Conservation (phyloP, 2,888 invertebrate genomes). For the Meiosimyza platycephala region DNA sequence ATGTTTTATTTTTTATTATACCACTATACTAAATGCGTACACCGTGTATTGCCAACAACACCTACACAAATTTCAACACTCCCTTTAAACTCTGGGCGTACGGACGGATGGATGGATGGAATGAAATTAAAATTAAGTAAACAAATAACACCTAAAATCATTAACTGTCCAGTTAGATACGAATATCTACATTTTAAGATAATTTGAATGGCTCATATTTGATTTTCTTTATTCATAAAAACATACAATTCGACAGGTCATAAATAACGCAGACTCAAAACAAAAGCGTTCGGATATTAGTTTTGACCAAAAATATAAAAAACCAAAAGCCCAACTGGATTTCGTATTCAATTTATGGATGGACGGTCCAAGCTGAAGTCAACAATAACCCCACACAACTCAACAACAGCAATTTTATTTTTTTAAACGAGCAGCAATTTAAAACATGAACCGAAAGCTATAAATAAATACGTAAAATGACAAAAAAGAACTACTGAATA, state of each 20-base stretch:
- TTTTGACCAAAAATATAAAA: no score
- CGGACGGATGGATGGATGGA: no score
- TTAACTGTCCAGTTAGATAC: not conserved
- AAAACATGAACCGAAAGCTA: conserved; percentile 26
- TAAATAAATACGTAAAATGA: conserved; percentile 47
- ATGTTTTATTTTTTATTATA: no score
- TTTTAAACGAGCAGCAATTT: conserved; percentile 12
- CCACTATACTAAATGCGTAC: no score
- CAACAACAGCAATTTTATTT: not conserved
- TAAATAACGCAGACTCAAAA: conserved; percentile 8
- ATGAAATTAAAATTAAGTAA: no score
- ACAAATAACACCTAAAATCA: conserved; percentile 1
- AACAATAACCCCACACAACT: conserved; percentile 5
- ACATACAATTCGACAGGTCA: conserved; percentile 13
- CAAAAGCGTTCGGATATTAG: no score
- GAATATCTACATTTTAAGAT: conserved; percentile 2
- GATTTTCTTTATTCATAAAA: conserved; percentile 3
- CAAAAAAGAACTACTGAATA: conserved; percentile 53
- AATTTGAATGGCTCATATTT: conserved; percentile 2
- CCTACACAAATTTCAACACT: no score
- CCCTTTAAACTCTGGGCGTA: no score
- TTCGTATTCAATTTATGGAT: conserved; percentile 18
- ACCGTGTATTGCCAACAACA: no score
- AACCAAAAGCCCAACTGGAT: not conserved
- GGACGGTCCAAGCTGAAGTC: conserved; percentile 11